A percentile compares a stretch with the other conserved stretches of the same genome.
These are phyloP conservation scores for Melanotaenia parkinsoni DNA, from an alignment of 2,797 vertebrate genomes.

Conservation along the genomic window DNA sequence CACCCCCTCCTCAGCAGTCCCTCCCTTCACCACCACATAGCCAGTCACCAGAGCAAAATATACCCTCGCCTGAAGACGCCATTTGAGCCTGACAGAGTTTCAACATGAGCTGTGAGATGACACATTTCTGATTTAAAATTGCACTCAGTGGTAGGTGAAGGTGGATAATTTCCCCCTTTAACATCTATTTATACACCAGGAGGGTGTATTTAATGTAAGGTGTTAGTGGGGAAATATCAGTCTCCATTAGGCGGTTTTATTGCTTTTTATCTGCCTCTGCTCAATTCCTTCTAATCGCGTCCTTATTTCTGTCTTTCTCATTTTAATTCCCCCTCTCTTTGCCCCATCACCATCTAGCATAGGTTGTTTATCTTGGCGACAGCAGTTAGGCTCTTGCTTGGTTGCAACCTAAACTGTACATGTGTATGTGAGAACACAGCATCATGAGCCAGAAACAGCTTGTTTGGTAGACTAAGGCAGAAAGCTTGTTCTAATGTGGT, in stretches of 20 bases:
- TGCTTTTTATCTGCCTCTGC: neutral
- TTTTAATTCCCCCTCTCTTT: neutral
- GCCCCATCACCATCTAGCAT: conserved; percentile 11
- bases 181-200: conserved; percentile 35
- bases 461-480: conserved; percentile 11
- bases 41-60: conserved; percentile 55
- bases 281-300: neutral
- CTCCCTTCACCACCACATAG: conserved; percentile 45
- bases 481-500: conserved; percentile 16
- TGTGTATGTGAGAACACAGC: conserved; percentile 3
- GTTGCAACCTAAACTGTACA: conserved; percentile 11
- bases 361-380: conserved; percentile 4
- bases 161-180: conserved; percentile 10
- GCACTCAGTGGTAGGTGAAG: conserved; percentile 1
- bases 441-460: neutral
- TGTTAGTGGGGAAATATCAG: conserved; percentile 9
- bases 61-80: conserved; percentile 57
- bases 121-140: conserved; percentile 23
- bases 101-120: conserved; percentile 10
- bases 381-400: neutral
- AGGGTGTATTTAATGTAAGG: conserved; percentile 21
- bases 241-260: conserved; percentile 4
- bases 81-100: conserved; percentile 55
- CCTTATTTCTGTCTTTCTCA: neutral
- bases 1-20: conserved; percentile 46